Base-by-base conservation (phyloP, 2,888 invertebrate genomes). In the Idaea biselata region DNA sequence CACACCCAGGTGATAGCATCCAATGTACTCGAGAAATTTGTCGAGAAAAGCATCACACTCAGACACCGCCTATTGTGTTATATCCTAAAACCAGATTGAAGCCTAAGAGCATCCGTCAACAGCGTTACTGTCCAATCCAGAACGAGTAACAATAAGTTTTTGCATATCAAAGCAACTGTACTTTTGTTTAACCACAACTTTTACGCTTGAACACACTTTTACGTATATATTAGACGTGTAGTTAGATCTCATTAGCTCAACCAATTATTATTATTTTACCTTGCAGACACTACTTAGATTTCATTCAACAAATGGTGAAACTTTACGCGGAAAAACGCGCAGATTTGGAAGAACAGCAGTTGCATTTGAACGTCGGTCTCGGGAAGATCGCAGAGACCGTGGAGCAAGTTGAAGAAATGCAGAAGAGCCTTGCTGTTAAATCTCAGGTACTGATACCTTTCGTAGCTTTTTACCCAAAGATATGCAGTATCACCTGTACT, bases 341-440 rank as follows among this genome's bases (percentile, higher is more conserved):
- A 3, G 99, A 99, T 86, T 93, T 99, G 63, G 99, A 99, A 85
- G 99, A 99, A 81, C 99, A 99, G 81, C 99, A 99, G 85, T 93
- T 99, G 18, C 99, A 99, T 91, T 93, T 99, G 81, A 99, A 99
- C 89, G 99, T 99, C 58, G 99, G 99, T 84, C 94, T 99, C 64
- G 97, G 97, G 81, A 99, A 99, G 93, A 99, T 99, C 74, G 97
- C 98, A 0, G 99, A 99, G 90, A 99, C 99, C 7, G 98, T 99
- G 16, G 99, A 99, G 79, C 99, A 99, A 87, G 99, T 99, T 16
- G 99, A 99, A 84, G 99, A 99, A 84, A 97, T 99, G 96, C 99
- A 99, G 86, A 99, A 99, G 89, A 99, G 99, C 65, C 94, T 99
- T 65, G 99, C 99, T 58, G 97, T 99, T 59, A 99, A 99, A 90